A percentile compares a stretch with the other conserved stretches of the same genome.
These are phyloP conservation scores for Limosa lapponica DNA, from an alignment of 2,797 vertebrate genomes.

Conservation along the genomic window DNA sequence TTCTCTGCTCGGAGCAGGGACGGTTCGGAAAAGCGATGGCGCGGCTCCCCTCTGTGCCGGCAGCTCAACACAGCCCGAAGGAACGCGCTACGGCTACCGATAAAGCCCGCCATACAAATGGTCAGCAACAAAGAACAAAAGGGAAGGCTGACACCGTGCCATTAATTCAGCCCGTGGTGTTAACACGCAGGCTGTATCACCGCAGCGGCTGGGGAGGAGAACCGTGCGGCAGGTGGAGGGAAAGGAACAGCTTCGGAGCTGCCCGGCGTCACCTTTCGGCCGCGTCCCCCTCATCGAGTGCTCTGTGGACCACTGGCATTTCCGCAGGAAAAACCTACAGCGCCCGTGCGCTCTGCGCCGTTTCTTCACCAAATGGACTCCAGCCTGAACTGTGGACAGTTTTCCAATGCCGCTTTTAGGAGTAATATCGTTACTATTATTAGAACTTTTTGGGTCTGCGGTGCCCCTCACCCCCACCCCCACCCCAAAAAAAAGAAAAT, in stretches of 20 bases:
- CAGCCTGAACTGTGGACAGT: background rate
- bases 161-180: background rate
- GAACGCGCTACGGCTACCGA: background rate
- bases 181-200: background rate
- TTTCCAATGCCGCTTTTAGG: background rate
- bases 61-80: fast-evolving
- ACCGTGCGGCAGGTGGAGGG: background rate
- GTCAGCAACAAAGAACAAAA: conserved; percentile 55
- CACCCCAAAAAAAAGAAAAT: background rate
- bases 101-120: background rate
- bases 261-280: background rate
- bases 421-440: background rate
- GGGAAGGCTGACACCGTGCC: conserved; percentile 16
- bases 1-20: background rate
- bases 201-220: background rate
- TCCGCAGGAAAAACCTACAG: background rate
- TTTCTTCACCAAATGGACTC: background rate
- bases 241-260: background rate
- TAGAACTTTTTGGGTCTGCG: background rate
- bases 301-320: background rate
- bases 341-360: background rate
- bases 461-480: fast-evolving
- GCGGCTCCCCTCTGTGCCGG: background rate
- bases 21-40: fast-evolving
- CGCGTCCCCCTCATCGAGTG: fast-evolving